Evolutionary conservation across 2,888 invertebrate species (phyloP), one percentile per base, ranked within the genome.

Genomic region (Ophion obscuratus): DNA sequence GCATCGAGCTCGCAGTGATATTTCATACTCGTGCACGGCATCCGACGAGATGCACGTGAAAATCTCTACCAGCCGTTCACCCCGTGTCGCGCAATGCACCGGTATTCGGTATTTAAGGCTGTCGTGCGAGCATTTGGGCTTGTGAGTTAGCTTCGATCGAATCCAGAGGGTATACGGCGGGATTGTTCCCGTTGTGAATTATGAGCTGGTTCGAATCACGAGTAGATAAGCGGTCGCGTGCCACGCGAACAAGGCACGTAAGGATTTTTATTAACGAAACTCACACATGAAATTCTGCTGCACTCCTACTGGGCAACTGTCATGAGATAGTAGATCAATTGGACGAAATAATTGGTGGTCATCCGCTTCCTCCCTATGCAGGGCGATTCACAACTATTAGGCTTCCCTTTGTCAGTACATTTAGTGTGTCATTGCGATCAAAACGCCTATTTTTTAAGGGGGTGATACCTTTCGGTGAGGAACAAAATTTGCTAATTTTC

Each of bases 341-440:
- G 61, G 53, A 57, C 74, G 71, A 61, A 84, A 84, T 88, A 86
- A 87, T 88, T 84, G 88, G 85, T 74, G 85, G 70, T 44, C 71
- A 77, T 80, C 53, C 44, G 11, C 11, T 67, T 31, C n/a, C 80
- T 53, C 68, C 47, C 66, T 40, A 62, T 24, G 9, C 44, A n/a
- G 47, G 47, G 47, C 9, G 47, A 10, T 47, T 47, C 47, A 47
- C 11, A 47, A 47, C 11, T 14, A 47, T 31, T 31, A 31, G 31
- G 31, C 31, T 31, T 31, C 31, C 31, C 31, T 31, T 31, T 2
- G 31, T 31, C 3, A 31, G 2, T 31, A 31, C 2, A 4, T 31
- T 2, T 4, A 31, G 31, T 31, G 31, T 2, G 31, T 31, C 31
- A 31, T 31, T 31, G 31, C 31, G 4, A 4, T 0, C 31, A 1